These are phyloP conservation scores for Okapia johnstoni DNA, from an alignment of 2,113 vertebrate genomes.

Conservation along the genomic window DNA sequence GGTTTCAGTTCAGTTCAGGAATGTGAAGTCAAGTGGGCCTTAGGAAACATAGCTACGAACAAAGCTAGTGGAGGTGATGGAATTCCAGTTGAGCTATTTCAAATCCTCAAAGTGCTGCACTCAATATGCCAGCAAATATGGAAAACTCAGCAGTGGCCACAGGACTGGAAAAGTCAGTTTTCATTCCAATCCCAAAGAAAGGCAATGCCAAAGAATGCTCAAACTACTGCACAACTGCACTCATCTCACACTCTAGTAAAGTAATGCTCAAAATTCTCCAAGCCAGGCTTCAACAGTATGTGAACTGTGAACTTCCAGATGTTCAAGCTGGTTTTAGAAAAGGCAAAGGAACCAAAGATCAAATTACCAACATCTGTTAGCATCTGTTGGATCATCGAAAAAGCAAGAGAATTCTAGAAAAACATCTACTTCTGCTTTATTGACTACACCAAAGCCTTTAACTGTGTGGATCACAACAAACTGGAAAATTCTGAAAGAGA, in stretches of 20 bases:
- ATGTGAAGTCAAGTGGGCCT: not conserved
- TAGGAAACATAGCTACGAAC: not conserved
- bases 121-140: not conserved
- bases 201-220: not conserved
- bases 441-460: not conserved
- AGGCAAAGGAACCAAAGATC: not conserved
- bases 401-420: not conserved
- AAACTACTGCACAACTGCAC: fast-evolving
- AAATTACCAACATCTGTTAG: not conserved
- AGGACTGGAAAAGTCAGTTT: not conserved
- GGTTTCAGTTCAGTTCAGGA: not conserved
- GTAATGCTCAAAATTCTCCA: not conserved
- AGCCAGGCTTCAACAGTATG: not conserved
- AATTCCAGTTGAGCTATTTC: not conserved
- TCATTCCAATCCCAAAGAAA: not conserved
- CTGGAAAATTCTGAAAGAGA: not conserved
- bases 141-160: not conserved
- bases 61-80: not conserved
- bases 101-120: not conserved
- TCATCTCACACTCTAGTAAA: not conserved
- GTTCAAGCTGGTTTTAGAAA: not conserved
- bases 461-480: not conserved
- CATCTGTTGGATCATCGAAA: not conserved
- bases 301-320: not conserved
- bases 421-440: not conserved